Evolutionary conservation across 2,113 vertebrate species (phyloP), one percentile per base, ranked within the genome.

Genomic region (Martes martes): DNA sequence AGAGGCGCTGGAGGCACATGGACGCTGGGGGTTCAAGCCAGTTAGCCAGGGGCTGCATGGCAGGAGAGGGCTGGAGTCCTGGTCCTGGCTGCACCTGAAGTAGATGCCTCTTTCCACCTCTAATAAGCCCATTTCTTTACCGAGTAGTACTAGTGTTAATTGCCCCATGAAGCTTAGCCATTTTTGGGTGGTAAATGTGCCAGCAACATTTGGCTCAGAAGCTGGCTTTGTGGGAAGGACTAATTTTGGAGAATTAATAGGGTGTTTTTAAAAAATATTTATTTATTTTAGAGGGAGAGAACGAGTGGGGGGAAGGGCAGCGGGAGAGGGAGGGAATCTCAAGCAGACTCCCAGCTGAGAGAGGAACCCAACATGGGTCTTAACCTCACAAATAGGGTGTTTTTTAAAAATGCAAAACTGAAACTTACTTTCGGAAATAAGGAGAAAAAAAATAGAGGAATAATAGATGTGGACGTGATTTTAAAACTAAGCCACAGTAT

Each of bases 381-480:
- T 69, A 33, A 69, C 18, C 67, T 69, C 57, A 88, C 61, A 33
- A 33, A 67, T 33, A 85, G 42, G 7, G 15, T 59, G 36, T 80
- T 78, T 96, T 94, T 94, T 69, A 76, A 94, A 96, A 94, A 93
- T 42, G 76, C 69, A 87, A 74, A 97, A n/a, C 16, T 39, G 78
- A 47, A 90, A 88, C 31, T 18, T 96, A 65, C 79, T 96, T 92
- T 96, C 94, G 82, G 91, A 90, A 85, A 55, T 42, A 85, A 65
- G n/a, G 61, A 47, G 78, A 33, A 28, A 87, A 73, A 76, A 42
- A 45, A 14, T 1, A 67, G 45, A 83, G 57, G 61, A 50, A 28
- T 63, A 95, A 95, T 23, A 95, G 80, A 80, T 88, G 90, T 94
- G 26, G 80, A 97, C 91, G 85, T 79, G 87, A 97, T 97, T 95